Base-by-base conservation (phyloP, 2,113 vertebrate genomes). In the Melanerpes formicivorus region DNA sequence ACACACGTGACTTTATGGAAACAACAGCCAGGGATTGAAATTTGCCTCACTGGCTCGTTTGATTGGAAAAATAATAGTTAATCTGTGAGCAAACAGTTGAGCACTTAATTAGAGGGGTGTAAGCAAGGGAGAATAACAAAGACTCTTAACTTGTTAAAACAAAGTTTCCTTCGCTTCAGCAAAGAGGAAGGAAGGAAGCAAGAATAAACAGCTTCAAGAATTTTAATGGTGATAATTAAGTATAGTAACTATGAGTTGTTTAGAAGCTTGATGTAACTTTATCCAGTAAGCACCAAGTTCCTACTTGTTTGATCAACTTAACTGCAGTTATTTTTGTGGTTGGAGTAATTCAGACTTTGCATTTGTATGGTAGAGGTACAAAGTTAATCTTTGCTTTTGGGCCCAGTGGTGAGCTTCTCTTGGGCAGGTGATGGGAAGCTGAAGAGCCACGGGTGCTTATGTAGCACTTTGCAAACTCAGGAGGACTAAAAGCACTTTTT, bases 181-280 rank as follows among this genome's bases (percentile, higher is more conserved):
- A 63, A 94, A 94, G 96, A 97, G 97, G 96, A 97, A 97, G 97
- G 97, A 97, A 97, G 97, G 93, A 98, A 98, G 97, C 97, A 97
- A 97, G 98, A 98, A 98, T 97, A 98, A 98, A 98, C 98, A 98
- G 97, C 98, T 98, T 98, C 97, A 98, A 98, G 98, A 98, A 98
- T 98, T 98, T 98, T 98, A 98, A 98, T 98, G 96, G 97, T 97
- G 97, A 97, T 98, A 98, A 98, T 98, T 98, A 98, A 98, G 97
- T 97, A 97, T 96, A 98, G 98, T 98, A 97, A 96, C 97, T 97
- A 96, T 95, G 98, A 98, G 98, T 98, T 98, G 98, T 97, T 97
- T 95, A 97, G 97, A 97, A 97, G 97, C 97, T 98, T 98, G 97
- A 97, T 97, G 98, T 98, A 98, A 97, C 97, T 97, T 97, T 96